Evolutionary conservation across 35 echinoderm and acorn worm species (phyloP).

Genomic region (Apostichopus parvimensis): DNA sequence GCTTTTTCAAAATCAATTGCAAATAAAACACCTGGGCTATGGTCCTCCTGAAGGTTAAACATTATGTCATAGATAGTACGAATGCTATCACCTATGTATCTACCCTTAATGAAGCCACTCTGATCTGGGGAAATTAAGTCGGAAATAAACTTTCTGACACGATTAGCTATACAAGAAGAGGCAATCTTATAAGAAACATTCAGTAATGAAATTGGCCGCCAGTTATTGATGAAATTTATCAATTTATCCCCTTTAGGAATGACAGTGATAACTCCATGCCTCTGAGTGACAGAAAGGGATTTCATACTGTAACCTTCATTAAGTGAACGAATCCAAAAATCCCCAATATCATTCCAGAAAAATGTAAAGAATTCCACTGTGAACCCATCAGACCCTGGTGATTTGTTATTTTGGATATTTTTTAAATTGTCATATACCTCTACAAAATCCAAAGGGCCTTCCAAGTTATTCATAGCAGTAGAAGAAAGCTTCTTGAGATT

Average conservation of each 20-base stretch:
- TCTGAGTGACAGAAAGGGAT: too few relatives aligned
- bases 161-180: neutral
- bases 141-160: neutral
- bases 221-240: neutral
- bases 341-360: neutral
- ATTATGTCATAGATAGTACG: neutral
- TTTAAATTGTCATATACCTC: constrained; percentile 3
- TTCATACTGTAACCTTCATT: too few relatives aligned
- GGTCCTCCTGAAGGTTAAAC: neutral
- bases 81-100: constrained; percentile 15
- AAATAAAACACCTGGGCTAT: neutral
- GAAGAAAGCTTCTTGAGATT: neutral
- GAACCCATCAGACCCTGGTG: neutral
- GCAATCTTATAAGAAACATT: constrained; percentile 26
- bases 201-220: constrained; percentile 17
- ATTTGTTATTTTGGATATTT: neutral
- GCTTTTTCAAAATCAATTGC: neutral
- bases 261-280: too few relatives aligned
- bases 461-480: neutral
- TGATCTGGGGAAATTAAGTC: neutral
- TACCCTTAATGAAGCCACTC: neutral
- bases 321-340: too few relatives aligned
- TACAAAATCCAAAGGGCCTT: neutral
- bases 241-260: constrained; percentile 15
- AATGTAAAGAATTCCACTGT: neutral